Conservation (phyloP, 2,113 vertebrate species). For the Myodes glareolus region DNA sequence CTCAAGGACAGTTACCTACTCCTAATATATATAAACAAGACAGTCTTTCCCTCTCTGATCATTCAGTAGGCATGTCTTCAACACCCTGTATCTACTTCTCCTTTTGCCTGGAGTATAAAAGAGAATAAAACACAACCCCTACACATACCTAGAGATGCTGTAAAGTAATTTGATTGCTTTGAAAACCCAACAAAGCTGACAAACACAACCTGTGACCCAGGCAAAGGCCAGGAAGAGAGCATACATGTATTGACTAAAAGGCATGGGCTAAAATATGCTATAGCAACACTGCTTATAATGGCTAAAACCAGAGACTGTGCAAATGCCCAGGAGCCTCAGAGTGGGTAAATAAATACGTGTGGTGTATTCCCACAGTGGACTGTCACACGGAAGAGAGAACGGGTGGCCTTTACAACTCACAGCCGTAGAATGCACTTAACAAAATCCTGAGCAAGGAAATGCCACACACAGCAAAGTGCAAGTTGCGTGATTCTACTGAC, state of each 20-base stretch:
- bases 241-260: neutral
- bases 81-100: neutral
- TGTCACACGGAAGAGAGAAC: neutral
- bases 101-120: neutral
- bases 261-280: neutral
- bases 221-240: neutral
- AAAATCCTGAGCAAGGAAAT: constrained; percentile 12
- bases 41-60: neutral
- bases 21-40: neutral
- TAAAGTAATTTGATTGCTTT: neutral
- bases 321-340: neutral
- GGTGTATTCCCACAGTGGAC: neutral
- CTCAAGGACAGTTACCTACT: neutral
- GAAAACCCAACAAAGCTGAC: neutral
- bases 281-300: neutral
- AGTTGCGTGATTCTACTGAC: neutral
- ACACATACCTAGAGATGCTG: neutral
- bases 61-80: neutral
- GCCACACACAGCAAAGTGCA: neutral
- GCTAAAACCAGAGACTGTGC: neutral
- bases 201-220: neutral
- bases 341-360: constrained; percentile 30
- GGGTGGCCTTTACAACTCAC: neutral
- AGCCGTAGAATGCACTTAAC: neutral
- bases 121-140: neutral